Percentiles rank a stretch among this genome's conserved stretches.
Conservation (phyloP, 2,888 invertebrate species). For the Plagodis dolabraria region DNA sequence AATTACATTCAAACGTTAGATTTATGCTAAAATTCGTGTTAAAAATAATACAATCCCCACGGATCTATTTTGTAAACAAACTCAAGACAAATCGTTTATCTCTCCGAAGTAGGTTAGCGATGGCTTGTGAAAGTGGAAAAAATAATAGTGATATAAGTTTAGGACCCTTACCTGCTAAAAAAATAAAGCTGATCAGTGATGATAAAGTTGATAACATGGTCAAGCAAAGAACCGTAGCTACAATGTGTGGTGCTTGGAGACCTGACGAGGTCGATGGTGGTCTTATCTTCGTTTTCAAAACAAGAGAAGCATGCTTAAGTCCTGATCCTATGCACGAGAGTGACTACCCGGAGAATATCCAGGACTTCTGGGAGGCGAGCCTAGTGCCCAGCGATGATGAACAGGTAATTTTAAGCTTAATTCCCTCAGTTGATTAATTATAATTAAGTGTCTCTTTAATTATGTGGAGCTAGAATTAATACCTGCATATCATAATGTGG, state of each 20-base stretch:
- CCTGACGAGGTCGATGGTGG: slow-evolving; percentile 79
- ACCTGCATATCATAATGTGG: too few relatives aligned
- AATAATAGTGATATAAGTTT: slow-evolving; percentile 51
- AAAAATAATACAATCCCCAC: slow-evolving; percentile 36
- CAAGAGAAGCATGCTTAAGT: slow-evolving; percentile 66
- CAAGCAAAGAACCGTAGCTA: slow-evolving; percentile 70
- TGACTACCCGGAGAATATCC: slow-evolving; percentile 77
- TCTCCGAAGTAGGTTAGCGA: slow-evolving; percentile 40
- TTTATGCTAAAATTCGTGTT: slow-evolving; percentile 46
- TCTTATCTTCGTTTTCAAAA: slow-evolving; percentile 71
- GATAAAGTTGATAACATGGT: slow-evolving; percentile 9
- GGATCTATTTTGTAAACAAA: slow-evolving; percentile 28
- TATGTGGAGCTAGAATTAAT: too few relatives aligned
- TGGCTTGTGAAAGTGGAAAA: slow-evolving; percentile 55
- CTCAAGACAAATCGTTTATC: slow-evolving; percentile 10
- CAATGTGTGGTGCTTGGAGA: slow-evolving; percentile 82
- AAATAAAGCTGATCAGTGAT: slow-evolving; percentile 54
- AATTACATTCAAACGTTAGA: not conserved
- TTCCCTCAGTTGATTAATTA: not conserved
- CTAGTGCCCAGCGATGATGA: slow-evolving; percentile 51
- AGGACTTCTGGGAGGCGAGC: slow-evolving; percentile 77
- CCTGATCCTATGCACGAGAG: slow-evolving; percentile 71
- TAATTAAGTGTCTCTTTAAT: too few relatives aligned
- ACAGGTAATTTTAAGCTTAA: slow-evolving; percentile 55
- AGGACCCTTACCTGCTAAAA: slow-evolving; percentile 61